A percentile compares a stretch with the other conserved stretches of the same genome.
Conservation (phyloP, 2,888 invertebrate species). For the Cheilosia vulpina region DNA sequence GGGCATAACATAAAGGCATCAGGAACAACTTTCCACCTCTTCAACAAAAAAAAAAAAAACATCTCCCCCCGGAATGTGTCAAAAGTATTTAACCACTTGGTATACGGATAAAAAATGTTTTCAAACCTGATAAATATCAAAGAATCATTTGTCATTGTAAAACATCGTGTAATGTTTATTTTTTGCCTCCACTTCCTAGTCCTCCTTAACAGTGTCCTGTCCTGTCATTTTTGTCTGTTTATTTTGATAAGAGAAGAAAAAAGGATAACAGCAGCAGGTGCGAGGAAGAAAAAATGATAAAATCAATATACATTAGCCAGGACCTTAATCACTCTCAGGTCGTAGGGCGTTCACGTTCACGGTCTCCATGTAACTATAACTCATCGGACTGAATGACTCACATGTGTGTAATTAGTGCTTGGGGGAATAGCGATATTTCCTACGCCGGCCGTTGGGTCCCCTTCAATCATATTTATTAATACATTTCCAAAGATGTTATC, state of each 20-base stretch:
- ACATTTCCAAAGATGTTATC: conserved; percentile 26
- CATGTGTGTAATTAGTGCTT: not conserved
- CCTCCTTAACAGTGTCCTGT: not conserved
- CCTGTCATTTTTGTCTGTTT: conserved; percentile 17
- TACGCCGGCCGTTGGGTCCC: not conserved
- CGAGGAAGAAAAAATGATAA: conserved; percentile 12
- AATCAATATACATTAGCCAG: conserved; percentile 54
- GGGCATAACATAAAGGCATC: conserved; percentile 55
- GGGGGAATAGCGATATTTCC: not conserved
- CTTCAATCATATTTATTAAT: conserved; percentile 17
- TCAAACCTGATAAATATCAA: conserved; percentile 69
- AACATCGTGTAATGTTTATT: conserved; percentile 63
- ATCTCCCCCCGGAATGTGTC: conserved; percentile 34
- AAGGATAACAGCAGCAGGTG: conserved; percentile 55
- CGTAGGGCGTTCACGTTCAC: conserved; percentile 8
- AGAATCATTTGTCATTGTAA: conserved; percentile 72
- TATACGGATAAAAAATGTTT: conserved; percentile 53
- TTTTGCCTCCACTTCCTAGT: not conserved
- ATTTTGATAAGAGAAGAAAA: conserved; percentile 37
- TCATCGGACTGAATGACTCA: conserved; percentile 22
- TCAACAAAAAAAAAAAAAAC: not conserved
- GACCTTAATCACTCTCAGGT: conserved; percentile 39
- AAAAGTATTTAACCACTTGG: conserved; percentile 73
- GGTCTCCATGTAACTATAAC: not conserved
- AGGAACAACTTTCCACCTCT: conserved; percentile 19